Conservation (phyloP, 2,888 invertebrate species). For the Steromphala cineraria region DNA sequence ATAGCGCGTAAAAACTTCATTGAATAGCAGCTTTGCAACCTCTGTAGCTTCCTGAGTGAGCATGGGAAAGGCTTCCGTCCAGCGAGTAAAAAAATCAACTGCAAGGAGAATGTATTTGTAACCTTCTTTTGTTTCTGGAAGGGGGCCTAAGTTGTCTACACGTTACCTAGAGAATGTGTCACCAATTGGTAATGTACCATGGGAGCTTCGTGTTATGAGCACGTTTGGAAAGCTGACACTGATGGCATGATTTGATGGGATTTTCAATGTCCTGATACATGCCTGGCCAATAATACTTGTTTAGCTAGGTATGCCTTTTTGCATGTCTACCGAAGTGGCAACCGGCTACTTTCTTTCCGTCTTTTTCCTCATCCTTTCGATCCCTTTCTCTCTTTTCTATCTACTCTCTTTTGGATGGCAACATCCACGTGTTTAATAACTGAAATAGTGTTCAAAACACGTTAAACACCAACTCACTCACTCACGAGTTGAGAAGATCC, state of each 20-base stretch:
- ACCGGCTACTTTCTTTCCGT: constrained; percentile 24
- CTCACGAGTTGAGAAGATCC: not conserved
- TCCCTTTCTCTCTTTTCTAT: too few species aligned
- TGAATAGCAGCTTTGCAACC: constrained; percentile 39
- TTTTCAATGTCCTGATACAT: constrained; percentile 31
- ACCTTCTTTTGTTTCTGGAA: constrained; percentile 75
- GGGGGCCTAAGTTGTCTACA: constrained; percentile 40
- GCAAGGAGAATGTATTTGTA: constrained; percentile 79
- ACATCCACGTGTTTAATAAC: too few species aligned
- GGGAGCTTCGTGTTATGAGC: constrained; percentile 23
- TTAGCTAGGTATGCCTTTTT: constrained; percentile 6
- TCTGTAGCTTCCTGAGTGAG: constrained; percentile 39
- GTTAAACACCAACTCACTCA: too few species aligned
- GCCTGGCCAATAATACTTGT: constrained; percentile 30
- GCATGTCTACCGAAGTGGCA: constrained; percentile 17
- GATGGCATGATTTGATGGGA: constrained; percentile 27
- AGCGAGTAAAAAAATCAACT: constrained; percentile 40
- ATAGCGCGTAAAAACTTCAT: constrained; percentile 45
- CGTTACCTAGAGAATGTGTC: constrained; percentile 30
- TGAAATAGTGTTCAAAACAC: too few species aligned
- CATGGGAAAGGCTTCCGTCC: constrained; percentile 44
- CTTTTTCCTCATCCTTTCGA: too few species aligned
- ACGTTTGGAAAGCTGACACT: constrained; percentile 30
- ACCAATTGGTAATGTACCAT: constrained; percentile 27
- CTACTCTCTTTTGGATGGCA: too few species aligned